Percentiles rank a stretch among this genome's conserved stretches.
These are phyloP conservation scores for Pseudorhiza aurosa DNA, from an alignment of 30 jellyfish, hydroid and myxozoan genomes.

Conservation along the genomic window DNA sequence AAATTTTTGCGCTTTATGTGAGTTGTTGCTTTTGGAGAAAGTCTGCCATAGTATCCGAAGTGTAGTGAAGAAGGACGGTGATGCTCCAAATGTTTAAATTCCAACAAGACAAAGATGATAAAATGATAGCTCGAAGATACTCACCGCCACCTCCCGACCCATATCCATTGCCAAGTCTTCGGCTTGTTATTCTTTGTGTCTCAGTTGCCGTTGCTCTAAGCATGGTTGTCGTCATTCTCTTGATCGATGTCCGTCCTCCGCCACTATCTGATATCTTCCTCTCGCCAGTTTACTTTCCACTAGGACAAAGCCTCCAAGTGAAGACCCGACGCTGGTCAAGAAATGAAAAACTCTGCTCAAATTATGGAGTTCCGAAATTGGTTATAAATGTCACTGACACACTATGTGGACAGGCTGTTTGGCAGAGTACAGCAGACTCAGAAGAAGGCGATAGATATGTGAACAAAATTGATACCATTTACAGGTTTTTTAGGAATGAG, in stretches of 20 bases:
- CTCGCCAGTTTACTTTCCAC: slow-evolving; percentile 95
- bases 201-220: slow-evolving; percentile 99
- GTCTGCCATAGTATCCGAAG: background rate
- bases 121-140: slow-evolving; percentile 96
- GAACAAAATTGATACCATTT: slow-evolving; percentile 89
- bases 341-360: slow-evolving; percentile 86
- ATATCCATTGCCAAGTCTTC: slow-evolving; percentile 96
- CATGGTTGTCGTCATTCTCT: slow-evolving; percentile 94
- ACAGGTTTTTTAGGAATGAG: slow-evolving; percentile 89
- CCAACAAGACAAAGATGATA: slow-evolving; percentile 73
- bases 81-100: slow-evolving; percentile 64
- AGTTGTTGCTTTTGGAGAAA: background rate
- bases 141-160: slow-evolving; percentile 99
- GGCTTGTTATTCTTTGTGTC: slow-evolving; percentile 93
- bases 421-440: slow-evolving; percentile 99
- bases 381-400: slow-evolving; percentile 83
- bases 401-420: slow-evolving; percentile 97
- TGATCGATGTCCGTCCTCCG: slow-evolving; percentile 99
- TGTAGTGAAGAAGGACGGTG: background rate
- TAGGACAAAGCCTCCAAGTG: slow-evolving; percentile 94
- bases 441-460: slow-evolving; percentile 99
- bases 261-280: slow-evolving; percentile 96
- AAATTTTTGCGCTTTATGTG: background rate
- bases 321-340: slow-evolving; percentile 98
- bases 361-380: slow-evolving; percentile 94